phyloP scores from a whole-genome alignment of 2,113 vertebrate genomes.

The Lethenteron reissneri region DNA sequence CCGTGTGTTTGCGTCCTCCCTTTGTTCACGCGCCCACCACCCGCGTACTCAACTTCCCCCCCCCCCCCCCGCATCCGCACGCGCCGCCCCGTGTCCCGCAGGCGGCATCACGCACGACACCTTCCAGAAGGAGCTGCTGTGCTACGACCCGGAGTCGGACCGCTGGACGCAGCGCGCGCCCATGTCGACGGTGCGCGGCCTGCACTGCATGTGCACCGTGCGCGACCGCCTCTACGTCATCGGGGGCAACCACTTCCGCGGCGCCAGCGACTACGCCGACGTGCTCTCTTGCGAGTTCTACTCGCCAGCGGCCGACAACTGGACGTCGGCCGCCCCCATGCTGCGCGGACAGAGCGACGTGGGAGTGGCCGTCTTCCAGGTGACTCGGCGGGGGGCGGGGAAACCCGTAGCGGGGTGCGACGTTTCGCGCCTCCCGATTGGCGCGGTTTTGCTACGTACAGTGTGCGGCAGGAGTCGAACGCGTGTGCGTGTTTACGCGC shows the following conservation, averaged over 20 bases:
- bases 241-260: conserved; percentile 40
- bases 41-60: too few relatives aligned
- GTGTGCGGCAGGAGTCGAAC: too few relatives aligned
- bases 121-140: conserved; percentile 37
- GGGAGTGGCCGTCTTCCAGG: conserved; percentile 29
- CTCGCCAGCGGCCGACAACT: conserved; percentile 29
- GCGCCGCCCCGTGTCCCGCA: conserved; percentile 10
- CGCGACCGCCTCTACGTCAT: conserved; percentile 35
- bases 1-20: too few relatives aligned
- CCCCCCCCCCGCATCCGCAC: neutral
- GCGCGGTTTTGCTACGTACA: too few relatives aligned
- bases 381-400: too few relatives aligned
- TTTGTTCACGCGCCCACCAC: too few relatives aligned
- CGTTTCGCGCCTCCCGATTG: too few relatives aligned
- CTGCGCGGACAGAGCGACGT: conserved; percentile 36
- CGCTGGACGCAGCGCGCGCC: conserved; percentile 26
- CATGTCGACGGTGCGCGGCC: conserved; percentile 36
- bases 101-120: conserved; percentile 40
- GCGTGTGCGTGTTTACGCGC: too few relatives aligned
- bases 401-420: too few relatives aligned
- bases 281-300: conserved; percentile 37
- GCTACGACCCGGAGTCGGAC: conserved; percentile 24
- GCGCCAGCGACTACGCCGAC: conserved; percentile 35
- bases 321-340: conserved; percentile 36
- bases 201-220: conserved; percentile 43